A percentile compares a stretch with the other conserved stretches of the same genome.
Conservation (phyloP, 2,888 invertebrate genomes). For the Lumbricus terrestris region DNA sequence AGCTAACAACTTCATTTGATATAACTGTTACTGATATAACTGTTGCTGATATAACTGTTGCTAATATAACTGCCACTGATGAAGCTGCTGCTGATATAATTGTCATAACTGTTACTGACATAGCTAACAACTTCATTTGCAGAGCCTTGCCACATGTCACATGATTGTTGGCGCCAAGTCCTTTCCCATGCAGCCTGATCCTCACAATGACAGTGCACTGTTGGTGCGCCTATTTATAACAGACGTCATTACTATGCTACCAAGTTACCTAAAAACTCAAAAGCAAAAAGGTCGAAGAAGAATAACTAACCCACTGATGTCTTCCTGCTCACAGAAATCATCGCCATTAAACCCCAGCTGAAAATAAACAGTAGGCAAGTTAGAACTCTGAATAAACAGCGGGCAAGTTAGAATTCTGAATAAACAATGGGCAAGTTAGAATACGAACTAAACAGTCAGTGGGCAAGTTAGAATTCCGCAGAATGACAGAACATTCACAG, state of each 20-base stretch:
- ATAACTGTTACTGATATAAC: no score
- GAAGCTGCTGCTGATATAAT: no score
- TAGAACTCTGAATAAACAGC: not conserved
- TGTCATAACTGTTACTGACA: not conserved
- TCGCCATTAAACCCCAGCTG: not conserved
- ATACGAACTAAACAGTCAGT: not conserved
- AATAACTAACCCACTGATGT: not conserved
- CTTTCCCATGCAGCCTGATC: not conserved
- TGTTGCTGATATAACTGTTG: no score
- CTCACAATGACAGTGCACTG: not conserved
- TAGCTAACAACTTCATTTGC: not conserved
- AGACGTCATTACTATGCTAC: not conserved
- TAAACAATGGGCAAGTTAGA: no score
- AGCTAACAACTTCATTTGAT: no score
- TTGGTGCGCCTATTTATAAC: not conserved
- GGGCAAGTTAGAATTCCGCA: not conserved
- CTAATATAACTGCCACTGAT: no score
- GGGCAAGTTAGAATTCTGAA: not conserved
- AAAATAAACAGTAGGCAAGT: not conserved
- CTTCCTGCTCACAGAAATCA: not conserved
- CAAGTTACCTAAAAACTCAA: not conserved
- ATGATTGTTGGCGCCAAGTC: not conserved
- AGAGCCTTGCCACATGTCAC: not conserved
- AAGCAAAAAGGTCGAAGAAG: no score
- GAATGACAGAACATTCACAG: not conserved